Evolutionary conservation across 2,888 invertebrate genomes (phyloP), one percentile per base, ranked within the genome.

Genomic region (Schizotus pectinicornis): DNA sequence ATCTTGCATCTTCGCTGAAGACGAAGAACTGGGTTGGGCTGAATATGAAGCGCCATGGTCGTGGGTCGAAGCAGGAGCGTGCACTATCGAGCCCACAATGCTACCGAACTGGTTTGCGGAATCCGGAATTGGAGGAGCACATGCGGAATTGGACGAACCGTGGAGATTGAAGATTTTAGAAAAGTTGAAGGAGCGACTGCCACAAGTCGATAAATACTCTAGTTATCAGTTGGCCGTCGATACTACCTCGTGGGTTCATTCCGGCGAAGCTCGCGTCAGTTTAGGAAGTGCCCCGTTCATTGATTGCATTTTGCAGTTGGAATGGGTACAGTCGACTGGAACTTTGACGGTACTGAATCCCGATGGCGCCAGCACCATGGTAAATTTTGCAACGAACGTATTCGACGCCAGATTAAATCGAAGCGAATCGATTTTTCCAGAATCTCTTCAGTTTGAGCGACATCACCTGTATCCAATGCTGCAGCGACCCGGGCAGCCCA

Each of bases 201-300:
- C 70, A 1, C 62, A 63, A 5, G 56, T 73, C 64, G 80, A 81
- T 11, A 53, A 52, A 35, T 66, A 45, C 54, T 41, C 42, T 6
- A 80, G 83, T 55, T 93, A 88, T 79, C 89, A 90, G 69, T 84
- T 88, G 71, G 94, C 94, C 22, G 85, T 94, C 48, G 93, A 94
- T 79, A 88, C 90, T 72, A 88, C 90, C 13, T 93, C 93, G 0
- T 95, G 94, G 93, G 86, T 91, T 0, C 91, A 94, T 72, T 88
- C 88, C 57, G 92, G 91, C 37, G 90, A 93, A 78, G 89, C 90
- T 0, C 86, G 91, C 70, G 73, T 77, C 14, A 74, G 72, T 64
- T 67, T 75, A 53, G 71, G 71, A 32, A 53, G 67, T 9, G 81
- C 82, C 55, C 79, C 82, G 34, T 87, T 85, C 74, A 88, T 91